Base-by-base conservation (phyloP, 2,888 invertebrate genomes). In the Eudemis profundana region DNA sequence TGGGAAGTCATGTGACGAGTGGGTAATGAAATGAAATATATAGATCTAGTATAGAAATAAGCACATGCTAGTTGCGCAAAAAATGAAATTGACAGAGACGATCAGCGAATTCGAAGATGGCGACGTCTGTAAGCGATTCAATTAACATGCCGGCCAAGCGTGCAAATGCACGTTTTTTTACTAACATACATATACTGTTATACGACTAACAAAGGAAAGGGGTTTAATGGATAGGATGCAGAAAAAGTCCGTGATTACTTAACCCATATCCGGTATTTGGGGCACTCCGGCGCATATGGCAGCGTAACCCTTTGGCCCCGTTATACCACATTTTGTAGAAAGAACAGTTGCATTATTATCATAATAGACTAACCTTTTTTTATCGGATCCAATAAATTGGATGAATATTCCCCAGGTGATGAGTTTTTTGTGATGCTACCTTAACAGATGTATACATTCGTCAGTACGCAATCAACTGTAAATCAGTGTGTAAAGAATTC, bases 291-390 rank as follows among this genome's bases (percentile, higher is more conserved):
- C 74, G 77, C 91, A 90, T 88, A 88, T 90, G 90, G 85, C 81
- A 83, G 69, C 79, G 74, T 90, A 92, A 92, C 92, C 92, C 92
- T 91, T 92, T 91, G 86, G 89, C 90, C 90, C 91, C 90, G 91
- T 90, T 91, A 90, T 81, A 74, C 70, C 72, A 70, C 78, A 75
- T 81, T 88, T 82, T 79, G 79, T 81, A 40, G 50, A 76, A 78
- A 79, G 77, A 86, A 85, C 91, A 90, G 91, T 90, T 91, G 90
- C 87, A 77, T 83, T 82, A 83, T 85, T 74, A 84, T 72, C 79
- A 84, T 85, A 87, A 87, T 84, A 81, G 83, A 64, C 77, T 74
- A 56, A 69, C 72, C 81, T 86, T 86, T 87, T 87, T 81, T 66
- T 64, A 68, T 63, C 61, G 65, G 64, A 50, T 50, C 60, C 70